Base-by-base conservation (phyloP, 2,113 vertebrate species). In the Crotophaga sulcirostris region DNA sequence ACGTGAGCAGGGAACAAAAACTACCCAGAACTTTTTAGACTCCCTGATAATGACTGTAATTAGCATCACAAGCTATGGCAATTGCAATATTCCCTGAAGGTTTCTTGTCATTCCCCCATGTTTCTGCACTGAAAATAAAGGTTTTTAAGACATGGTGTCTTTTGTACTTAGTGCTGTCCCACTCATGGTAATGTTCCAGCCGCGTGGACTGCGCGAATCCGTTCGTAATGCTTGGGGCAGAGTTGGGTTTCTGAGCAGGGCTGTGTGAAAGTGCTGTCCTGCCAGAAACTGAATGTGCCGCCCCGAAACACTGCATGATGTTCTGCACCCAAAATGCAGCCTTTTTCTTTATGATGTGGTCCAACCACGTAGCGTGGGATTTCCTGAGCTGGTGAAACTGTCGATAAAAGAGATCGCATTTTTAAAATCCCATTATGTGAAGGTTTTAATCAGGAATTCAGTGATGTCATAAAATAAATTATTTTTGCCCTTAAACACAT, bases 11-110 rank as follows among this genome's bases (percentile, higher is more conserved):
- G 96, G 94, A 84, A 86, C 66, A 94, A 70, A 93, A 95, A 47
- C 51, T 1, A 54, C 2, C 8, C 58, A 75, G 85, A 94, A 96
- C 56, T 80, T 93, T 63, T 89, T 58, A 91, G 70, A 33, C 47
- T 95, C 54, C 79, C 76, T 52, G 82, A 77, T 97, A 96, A 98
- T 96, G 93, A 78, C 93, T 93, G 92, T 90, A 97, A 96, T 98
- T 97, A 97, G 91, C 95, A 97, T 97, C 82, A 94, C 88, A 96
- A 97, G 85, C 94, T 93, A 64, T 88, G 84, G 87, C 95, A 97
- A 94, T 84, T 59, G 72, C n/a, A 33, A 25, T 87, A 94, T 77
- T 96, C 95, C 90, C 92, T 82, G 59, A 81, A 95, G 95, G 79
- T 80, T 96, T 96, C 86, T 84, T 87, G 93, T 95, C 90, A 83